These are phyloP conservation scores for Cherax destructor DNA, from an alignment of 1,140 invertebrate species.

Conservation along the genomic window DNA sequence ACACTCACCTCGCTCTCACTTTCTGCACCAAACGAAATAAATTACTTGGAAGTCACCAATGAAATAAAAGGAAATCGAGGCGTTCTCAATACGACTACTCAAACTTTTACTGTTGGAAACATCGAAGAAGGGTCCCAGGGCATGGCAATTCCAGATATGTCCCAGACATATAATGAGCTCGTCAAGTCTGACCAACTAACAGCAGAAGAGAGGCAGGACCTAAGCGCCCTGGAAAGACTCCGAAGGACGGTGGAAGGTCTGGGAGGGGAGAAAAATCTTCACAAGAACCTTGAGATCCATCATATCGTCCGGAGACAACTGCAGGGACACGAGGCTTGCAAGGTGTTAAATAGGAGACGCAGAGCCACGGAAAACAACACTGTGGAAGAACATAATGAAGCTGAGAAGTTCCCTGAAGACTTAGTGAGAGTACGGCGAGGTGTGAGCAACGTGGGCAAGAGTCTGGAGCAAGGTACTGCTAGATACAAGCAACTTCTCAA, in stretches of 20 bases:
- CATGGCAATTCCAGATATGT: neutral
- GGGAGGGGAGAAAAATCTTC: slow-evolving; percentile 19
- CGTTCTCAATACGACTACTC: neutral
- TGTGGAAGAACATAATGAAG: neutral
- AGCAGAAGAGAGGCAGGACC: neutral
- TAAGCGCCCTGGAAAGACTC: slow-evolving; percentile 18
- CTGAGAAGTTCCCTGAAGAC: neutral
- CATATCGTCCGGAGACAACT: slow-evolving; percentile 49
- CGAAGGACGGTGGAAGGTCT: slow-evolving; percentile 16
- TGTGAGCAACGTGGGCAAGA: slow-evolving; percentile 29
- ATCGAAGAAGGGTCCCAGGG: neutral
- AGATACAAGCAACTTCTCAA: slow-evolving; percentile 43
- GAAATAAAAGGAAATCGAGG: neutral
- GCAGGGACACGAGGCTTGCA: slow-evolving; percentile 28
- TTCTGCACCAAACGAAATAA: neutral
- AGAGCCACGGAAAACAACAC: neutral
- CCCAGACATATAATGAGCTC: neutral
- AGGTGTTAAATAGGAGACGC: slow-evolving; percentile 27
- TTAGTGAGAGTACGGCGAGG: slow-evolving; percentile 7
- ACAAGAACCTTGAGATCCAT: neutral
- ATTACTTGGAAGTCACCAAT: neutral
- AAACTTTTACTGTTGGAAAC: neutral
- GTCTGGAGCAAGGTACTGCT: slow-evolving; percentile 37
- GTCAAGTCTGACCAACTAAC: slow-evolving; percentile 5
- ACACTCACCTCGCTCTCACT: neutral